Evolutionary conservation across 2,888 invertebrate species (phyloP), one percentile per base, ranked within the genome.

Genomic region (Tetragnatha montana): DNA sequence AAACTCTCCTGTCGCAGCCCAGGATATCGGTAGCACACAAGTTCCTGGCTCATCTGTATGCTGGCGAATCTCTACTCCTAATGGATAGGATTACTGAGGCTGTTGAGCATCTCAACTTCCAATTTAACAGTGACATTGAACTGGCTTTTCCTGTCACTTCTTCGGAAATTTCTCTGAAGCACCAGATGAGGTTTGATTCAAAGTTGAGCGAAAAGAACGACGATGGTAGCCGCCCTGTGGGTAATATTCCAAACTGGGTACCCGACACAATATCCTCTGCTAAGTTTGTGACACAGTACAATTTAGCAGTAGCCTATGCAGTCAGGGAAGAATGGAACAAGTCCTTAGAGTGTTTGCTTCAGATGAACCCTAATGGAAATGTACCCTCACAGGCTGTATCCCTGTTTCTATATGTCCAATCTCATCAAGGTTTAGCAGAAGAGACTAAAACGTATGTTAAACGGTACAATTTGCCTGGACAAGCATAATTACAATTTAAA

Each of bases 61-160:
- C 97, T 81, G 97, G 97, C 0, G 98, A 98, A 94, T 96, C 97
- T 49, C 94, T 97, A 14, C 96, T 98, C 83, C 95, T 96, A 92
- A 94, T 97, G 93, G 97, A 98, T 93, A 95, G 96, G 94, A 95
- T 97, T 91, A 94, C 95, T 0, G 97, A 98, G 93, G 98, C 98
- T 0, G 95, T 97, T 14, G 96, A 96, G 88, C 96, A 97, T 93
- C 94, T 98, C 81, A 96, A 97, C 88, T 93, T 93, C 4, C 93
- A 93, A 12, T 76, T 92, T 21, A 92, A 93, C 21, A 93, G 92
- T 35, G 93, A 93, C 91, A 92, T 94, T 50, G 92, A 92, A 69
- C 86, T 91, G 21, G 86, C 87, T 4, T 88, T 89, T 22, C 91
- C 90, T 49, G 78, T 60, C 10, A 74, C 22, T 19, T 81, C 89